phyloP scores from a whole-genome alignment of 1,140 invertebrate species.

The Hyles vespertilio region DNA sequence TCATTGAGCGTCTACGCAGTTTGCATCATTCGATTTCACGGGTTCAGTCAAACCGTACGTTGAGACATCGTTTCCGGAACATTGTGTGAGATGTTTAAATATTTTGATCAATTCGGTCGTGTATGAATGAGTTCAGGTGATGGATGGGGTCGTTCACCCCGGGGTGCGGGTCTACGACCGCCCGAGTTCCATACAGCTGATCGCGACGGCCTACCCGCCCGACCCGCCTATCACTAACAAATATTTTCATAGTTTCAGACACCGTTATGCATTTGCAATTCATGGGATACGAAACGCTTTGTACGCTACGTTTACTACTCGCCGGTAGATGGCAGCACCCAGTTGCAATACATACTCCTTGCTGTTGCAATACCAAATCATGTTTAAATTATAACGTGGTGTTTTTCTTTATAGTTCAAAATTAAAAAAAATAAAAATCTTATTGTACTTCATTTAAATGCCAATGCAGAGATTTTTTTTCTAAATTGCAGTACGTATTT shows the following conservation, averaged over 20 bases:
- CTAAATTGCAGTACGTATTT: constrained; percentile 42
- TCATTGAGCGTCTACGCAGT: constrained; percentile 32
- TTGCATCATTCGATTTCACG: constrained; percentile 33
- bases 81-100: constrained; percentile 45
- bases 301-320: constrained; percentile 26
- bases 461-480: constrained; percentile 28
- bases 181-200: constrained; percentile 64
- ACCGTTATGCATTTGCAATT: constrained; percentile 33
- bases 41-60: constrained; percentile 23
- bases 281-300: constrained; percentile 20
- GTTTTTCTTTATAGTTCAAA: not conserved
- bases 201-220: constrained; percentile 30
- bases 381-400: too few species aligned
- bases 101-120: constrained; percentile 58
- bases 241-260: constrained; percentile 32
- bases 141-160: constrained; percentile 50
- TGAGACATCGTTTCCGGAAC: constrained; percentile 59
- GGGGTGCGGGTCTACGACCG: constrained; percentile 51
- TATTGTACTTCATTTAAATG: too few species aligned
- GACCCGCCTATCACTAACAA: constrained; percentile 38
- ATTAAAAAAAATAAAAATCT: not conserved
- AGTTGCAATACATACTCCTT: not conserved
- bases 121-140: constrained; percentile 68
- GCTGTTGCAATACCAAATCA: too few species aligned
- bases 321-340: constrained; percentile 39